phyloP scores from a whole-genome alignment of 2,888 invertebrate species.

The Drosophila rubida region DNA sequence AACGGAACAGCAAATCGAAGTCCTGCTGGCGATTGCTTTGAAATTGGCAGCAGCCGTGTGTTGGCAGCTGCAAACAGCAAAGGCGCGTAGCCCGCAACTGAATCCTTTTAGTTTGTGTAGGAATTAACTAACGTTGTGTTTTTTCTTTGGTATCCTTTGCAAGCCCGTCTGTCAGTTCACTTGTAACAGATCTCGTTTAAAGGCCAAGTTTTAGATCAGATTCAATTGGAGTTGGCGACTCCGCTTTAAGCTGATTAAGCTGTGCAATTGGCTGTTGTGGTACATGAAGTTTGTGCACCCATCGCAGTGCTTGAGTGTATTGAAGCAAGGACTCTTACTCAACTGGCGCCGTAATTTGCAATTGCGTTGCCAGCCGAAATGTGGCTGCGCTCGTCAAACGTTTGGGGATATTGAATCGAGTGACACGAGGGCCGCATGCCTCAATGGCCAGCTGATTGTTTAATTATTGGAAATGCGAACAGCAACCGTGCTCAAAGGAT shows the following conservation, averaged over 20 bases:
- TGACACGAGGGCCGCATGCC: slow-evolving; percentile 44
- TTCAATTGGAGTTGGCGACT: not conserved
- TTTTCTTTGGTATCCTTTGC: not conserved
- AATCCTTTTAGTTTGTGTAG: slow-evolving; percentile 21
- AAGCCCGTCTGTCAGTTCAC: slow-evolving; percentile 13
- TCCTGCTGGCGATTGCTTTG: slow-evolving; percentile 61
- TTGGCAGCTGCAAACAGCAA: slow-evolving; percentile 13
- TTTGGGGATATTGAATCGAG: slow-evolving; percentile 47
- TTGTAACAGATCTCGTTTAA: slow-evolving; percentile 3
- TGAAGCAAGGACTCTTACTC: not conserved
- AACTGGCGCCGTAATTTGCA: slow-evolving; percentile 28
- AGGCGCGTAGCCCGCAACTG: slow-evolving; percentile 2
- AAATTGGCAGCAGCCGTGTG: slow-evolving; percentile 50
- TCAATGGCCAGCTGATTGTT: slow-evolving; percentile 67
- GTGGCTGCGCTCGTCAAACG: no score
- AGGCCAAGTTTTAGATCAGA: not conserved
- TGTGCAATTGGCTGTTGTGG: not conserved
- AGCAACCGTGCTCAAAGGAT: slow-evolving; percentile 52
- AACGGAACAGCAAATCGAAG: not conserved
- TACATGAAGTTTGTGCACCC: not conserved
- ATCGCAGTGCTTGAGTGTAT: slow-evolving; percentile 1
- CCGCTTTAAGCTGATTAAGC: not conserved
- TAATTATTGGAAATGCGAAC: slow-evolving; percentile 73
- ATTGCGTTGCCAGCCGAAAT: slow-evolving; percentile 32
- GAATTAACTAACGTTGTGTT: slow-evolving; percentile 18